Conservation (phyloP, 2,113 vertebrate species). For the Nettapus auritus region DNA sequence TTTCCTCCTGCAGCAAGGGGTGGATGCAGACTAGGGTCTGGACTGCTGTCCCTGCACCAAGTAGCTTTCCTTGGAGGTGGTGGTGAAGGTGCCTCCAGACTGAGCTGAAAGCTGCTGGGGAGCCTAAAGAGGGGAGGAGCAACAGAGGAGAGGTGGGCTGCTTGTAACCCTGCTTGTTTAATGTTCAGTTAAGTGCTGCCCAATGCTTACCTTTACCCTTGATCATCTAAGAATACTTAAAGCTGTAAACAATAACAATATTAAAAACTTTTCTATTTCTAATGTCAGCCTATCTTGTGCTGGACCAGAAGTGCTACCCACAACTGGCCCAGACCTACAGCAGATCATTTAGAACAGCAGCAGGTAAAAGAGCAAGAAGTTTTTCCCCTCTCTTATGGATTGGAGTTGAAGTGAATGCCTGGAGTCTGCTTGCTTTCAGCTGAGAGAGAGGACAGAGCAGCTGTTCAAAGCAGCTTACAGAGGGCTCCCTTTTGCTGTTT, state of each 20-base stretch:
- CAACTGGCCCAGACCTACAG: neutral
- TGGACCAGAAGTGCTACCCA: neutral
- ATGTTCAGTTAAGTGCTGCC: neutral
- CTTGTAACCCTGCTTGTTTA: neutral
- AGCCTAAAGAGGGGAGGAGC: neutral
- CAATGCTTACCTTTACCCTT: neutral
- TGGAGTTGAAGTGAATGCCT: neutral
- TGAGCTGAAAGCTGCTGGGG: neutral
- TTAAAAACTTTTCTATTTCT: neutral
- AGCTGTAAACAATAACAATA: neutral
- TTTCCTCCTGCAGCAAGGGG: neutral
- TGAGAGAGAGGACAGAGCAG: neutral
- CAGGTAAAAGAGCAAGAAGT: neutral
- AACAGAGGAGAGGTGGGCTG: neutral
- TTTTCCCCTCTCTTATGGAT: neutral
- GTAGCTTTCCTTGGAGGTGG: neutral
- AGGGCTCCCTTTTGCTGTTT: neutral
- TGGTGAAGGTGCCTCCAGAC: neutral
- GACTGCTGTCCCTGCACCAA: neutral
- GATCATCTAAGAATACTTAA: neutral
- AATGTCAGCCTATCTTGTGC: rapidly evolving
- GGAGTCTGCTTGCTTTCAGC: neutral
- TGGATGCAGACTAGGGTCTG: neutral
- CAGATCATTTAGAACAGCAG: neutral
- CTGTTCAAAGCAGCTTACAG: neutral